A percentile compares a stretch with the other conserved stretches of the same genome.
These are phyloP conservation scores for Pseudorasbora parva DNA, from an alignment of 2,113 vertebrate genomes.

Conservation along the genomic window DNA sequence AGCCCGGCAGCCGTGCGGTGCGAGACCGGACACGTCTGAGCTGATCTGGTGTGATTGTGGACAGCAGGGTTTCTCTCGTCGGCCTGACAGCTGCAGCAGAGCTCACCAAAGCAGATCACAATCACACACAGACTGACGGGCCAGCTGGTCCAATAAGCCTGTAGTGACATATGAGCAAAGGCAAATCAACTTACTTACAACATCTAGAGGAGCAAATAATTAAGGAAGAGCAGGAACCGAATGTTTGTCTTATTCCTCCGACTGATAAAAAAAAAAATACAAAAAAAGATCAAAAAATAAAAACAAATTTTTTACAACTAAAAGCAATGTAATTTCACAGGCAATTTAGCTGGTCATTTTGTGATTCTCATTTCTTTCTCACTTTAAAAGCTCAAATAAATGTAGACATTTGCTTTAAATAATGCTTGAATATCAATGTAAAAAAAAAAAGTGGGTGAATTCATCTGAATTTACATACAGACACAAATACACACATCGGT, in stretches of 20 bases:
- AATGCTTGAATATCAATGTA: not conserved
- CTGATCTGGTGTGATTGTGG: conserved; percentile 51
- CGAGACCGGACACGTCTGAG: conserved; percentile 41
- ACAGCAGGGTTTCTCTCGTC: conserved; percentile 44
- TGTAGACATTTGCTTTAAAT: not conserved
- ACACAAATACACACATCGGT: not conserved
- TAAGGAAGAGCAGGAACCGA: not conserved
- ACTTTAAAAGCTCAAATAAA: not conserved
- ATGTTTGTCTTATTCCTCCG: not conserved
- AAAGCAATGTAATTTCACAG: not conserved
- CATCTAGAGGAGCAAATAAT: not conserved
- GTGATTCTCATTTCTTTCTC: not conserved
- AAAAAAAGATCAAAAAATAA: too few relatives aligned
- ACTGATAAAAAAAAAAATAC: not conserved
- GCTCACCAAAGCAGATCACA: conserved; percentile 32
- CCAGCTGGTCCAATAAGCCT: conserved; percentile 35
- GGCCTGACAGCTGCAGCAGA: conserved; percentile 44
- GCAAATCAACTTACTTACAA: conserved; percentile 25
- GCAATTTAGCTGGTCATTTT: not conserved
- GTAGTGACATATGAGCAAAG: conserved; percentile 19
- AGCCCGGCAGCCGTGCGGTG: conserved; percentile 23
- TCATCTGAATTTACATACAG: too few relatives aligned
- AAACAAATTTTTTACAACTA: too few relatives aligned
- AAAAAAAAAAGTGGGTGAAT: not conserved
- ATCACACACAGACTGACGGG: conserved; percentile 35